These are phyloP conservation scores for Mythimna loreyi DNA, from an alignment of 2,888 invertebrate genomes.

Conservation along the genomic window DNA sequence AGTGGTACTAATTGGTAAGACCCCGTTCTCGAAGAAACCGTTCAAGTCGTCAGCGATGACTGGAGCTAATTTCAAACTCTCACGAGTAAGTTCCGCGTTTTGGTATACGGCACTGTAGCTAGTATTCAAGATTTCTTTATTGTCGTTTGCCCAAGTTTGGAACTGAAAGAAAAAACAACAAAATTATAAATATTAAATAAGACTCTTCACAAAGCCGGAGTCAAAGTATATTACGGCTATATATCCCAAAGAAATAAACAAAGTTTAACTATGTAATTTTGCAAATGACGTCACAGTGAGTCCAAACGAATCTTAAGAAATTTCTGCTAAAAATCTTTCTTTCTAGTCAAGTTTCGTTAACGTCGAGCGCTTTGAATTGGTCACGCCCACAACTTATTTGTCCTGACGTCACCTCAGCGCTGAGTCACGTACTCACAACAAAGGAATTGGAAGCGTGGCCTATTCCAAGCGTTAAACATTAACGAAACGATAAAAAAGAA, in stretches of 20 bases:
- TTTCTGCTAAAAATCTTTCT: too few relatives aligned
- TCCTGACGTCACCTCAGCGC: too few relatives aligned
- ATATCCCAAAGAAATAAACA: not conserved
- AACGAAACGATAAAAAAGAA: too few relatives aligned
- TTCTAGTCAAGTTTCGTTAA: too few relatives aligned
- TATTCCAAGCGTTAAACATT: too few relatives aligned
- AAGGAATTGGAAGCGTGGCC: too few relatives aligned
- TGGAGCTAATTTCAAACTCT: conserved; percentile 73
- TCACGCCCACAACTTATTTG: too few relatives aligned
- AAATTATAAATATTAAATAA: too few relatives aligned
- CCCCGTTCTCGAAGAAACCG: conserved; percentile 71
- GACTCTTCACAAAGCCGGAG: not conserved
- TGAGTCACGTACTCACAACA: too few relatives aligned
- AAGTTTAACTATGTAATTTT: not conserved
- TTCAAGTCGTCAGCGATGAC: conserved; percentile 70
- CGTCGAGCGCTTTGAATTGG: too few relatives aligned
- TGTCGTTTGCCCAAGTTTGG: conserved; percentile 75
- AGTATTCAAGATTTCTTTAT: conserved; percentile 65
- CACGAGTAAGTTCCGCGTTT: conserved; percentile 66
- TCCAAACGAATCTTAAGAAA: not conserved
- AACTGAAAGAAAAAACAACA: conserved; percentile 71
- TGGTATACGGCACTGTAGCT: conserved; percentile 64
- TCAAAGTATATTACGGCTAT: not conserved
- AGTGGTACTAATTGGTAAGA: conserved; percentile 35
- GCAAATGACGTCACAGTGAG: too few relatives aligned